A percentile compares a stretch with the other conserved stretches of the same genome.
phyloP scores from a whole-genome alignment of 2,888 invertebrate species.

The Polia nebulosa region DNA sequence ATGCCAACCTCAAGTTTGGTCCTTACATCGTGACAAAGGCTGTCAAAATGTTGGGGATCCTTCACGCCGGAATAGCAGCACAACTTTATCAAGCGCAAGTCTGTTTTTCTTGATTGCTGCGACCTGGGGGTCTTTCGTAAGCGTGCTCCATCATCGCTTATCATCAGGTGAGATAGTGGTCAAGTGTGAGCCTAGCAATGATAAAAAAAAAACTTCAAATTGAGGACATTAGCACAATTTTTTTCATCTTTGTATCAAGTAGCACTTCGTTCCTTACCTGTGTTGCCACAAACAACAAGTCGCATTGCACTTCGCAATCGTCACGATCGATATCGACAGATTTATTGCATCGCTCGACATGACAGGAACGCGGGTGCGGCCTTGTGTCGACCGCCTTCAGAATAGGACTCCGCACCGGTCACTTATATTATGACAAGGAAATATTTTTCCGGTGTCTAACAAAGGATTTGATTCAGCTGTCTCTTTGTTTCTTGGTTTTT shows the following conservation, averaged over 20 bases:
- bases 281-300: constrained; percentile 12
- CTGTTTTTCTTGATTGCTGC: too few species aligned
- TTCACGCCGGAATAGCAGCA: too few species aligned
- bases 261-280: constrained; percentile 13
- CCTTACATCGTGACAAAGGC: too few species aligned
- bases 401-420: constrained; percentile 51
- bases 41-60: too few species aligned
- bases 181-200: too few species aligned
- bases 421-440: constrained; percentile 54
- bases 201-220: too few species aligned
- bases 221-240: too few species aligned
- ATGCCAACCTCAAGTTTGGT: too few species aligned
- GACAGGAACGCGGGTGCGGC: constrained; percentile 71
- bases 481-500: constrained; percentile 32
- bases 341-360: constrained; percentile 66
- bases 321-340: constrained; percentile 66
- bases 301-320: constrained; percentile 56
- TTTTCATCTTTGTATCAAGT: background rate
- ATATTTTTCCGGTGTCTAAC: constrained; percentile 59
- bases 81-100: too few species aligned
- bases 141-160: too few species aligned
- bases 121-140: too few species aligned
- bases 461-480: constrained; percentile 51
- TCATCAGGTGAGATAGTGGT: too few species aligned
- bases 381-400: constrained; percentile 65